These are phyloP conservation scores for Pandemis cinnamomeana DNA, from an alignment of 2,888 invertebrate genomes.

Conservation along the genomic window DNA sequence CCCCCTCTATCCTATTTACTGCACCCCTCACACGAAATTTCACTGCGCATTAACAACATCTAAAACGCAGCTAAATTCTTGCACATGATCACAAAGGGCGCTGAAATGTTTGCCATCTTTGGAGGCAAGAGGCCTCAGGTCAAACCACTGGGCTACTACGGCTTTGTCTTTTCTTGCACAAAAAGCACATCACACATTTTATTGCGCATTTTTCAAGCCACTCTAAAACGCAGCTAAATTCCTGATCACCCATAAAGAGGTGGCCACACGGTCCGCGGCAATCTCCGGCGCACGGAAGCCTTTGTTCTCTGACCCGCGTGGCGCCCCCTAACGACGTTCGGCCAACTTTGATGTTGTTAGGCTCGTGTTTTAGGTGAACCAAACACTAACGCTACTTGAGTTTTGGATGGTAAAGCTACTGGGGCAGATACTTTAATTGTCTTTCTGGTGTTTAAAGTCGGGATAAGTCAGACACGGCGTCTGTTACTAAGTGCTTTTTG, in stretches of 20 bases:
- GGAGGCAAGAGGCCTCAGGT: no score
- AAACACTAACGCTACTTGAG: background rate
- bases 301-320: constrained; percentile 16
- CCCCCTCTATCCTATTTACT: background rate
- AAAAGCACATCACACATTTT: background rate
- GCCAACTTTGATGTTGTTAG: background rate
- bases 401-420: background rate
- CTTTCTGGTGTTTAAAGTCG: no score
- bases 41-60: background rate
- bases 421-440: no score
- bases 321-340: constrained; percentile 10
- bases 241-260: constrained; percentile 4
- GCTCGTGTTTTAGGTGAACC: background rate
- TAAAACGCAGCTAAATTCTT: background rate
- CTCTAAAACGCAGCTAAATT: background rate
- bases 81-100: no score
- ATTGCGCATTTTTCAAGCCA: background rate
- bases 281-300: constrained; percentile 20
- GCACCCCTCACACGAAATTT: background rate
- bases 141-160: no score
- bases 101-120: no score
- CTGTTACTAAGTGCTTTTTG: no score
- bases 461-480: no score
- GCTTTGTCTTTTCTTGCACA: no score
- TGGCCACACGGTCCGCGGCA: background rate